These are phyloP conservation scores for Drosophila lowei DNA, from an alignment of 1,140 invertebrate genomes.

Conservation along the genomic window DNA sequence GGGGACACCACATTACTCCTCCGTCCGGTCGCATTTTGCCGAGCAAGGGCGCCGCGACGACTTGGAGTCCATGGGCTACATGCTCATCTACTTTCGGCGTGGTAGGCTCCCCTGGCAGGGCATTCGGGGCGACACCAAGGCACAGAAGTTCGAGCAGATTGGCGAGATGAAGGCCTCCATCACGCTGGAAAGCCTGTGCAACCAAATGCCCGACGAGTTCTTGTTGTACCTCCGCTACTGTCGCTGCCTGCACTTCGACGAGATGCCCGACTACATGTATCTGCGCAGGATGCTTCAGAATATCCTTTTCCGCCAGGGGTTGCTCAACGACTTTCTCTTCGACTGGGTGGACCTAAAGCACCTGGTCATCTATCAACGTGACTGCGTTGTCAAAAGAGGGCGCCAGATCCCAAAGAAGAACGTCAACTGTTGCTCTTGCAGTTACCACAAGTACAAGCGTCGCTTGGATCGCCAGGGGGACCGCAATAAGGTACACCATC, in stretches of 20 bases:
- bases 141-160: conserved; percentile 97
- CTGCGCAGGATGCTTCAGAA: conserved; percentile 60
- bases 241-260: conserved; percentile 94
- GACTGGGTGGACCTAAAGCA: conserved; percentile 50
- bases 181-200: conserved; percentile 93
- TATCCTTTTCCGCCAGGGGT: conserved; percentile 35
- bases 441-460: not conserved
- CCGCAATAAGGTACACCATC: too few species aligned
- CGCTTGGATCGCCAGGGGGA: not conserved
- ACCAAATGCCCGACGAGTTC: conserved; percentile 96
- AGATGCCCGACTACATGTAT: conserved; percentile 97
- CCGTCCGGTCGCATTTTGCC: conserved; percentile 96
- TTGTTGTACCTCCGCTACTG: conserved; percentile 97
- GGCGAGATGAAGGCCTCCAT: conserved; percentile 97
- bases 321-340: conserved; percentile 37
- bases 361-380: not conserved
- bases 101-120: conserved; percentile 95
- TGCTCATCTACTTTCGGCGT: conserved; percentile 95
- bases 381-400: not conserved
- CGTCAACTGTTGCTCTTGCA: not conserved
- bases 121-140: conserved; percentile 93
- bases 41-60: conserved; percentile 94
- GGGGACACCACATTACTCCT: conserved; percentile 96
- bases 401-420: not conserved
- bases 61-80: conserved; percentile 96